A percentile compares a stretch with the other conserved stretches of the same genome.
Conservation (phyloP, 1,140 invertebrate species). For the Lasaia peninsularis region DNA sequence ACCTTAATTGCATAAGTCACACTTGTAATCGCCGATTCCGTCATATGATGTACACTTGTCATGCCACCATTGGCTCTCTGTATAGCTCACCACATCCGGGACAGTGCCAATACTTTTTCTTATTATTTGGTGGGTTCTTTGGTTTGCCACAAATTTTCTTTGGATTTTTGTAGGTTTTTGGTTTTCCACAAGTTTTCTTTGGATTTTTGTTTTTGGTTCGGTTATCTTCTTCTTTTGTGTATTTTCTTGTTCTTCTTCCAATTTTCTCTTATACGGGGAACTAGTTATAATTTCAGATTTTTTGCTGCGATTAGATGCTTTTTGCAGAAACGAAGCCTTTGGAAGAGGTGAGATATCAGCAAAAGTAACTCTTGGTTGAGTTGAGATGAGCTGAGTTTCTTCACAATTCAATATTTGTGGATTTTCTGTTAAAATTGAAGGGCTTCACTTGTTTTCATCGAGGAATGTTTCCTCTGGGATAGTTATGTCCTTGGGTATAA, state of each 20-base stretch:
- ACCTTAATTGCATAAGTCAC: slow-evolving; percentile 6
- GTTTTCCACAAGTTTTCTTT: slow-evolving; percentile 1
- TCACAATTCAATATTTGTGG: not conserved
- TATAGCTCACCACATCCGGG: not conserved
- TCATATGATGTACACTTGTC: not conserved
- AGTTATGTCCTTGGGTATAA: no score
- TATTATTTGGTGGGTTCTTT: not conserved
- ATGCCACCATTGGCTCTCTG: not conserved
- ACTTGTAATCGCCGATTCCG: not conserved
- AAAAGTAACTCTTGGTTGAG: no score
- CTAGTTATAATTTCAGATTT: slow-evolving; percentile 3
- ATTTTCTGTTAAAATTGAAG: no score
- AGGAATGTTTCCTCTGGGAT: no score
- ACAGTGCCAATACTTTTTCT: not conserved
- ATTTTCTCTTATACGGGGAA: slow-evolving; percentile 7
- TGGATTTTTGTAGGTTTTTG: not conserved
- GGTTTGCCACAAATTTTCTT: not conserved
- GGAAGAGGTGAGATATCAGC: not conserved
- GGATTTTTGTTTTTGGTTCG: not conserved
- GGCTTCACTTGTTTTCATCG: no score
- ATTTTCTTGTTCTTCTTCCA: not conserved
- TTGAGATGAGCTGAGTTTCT: not conserved
- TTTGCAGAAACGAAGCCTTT: not conserved
- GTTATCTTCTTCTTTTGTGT: not conserved
- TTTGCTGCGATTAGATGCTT: not conserved